Conservation (phyloP, 2,797 vertebrate species). For the Pteropus rufus region DNA sequence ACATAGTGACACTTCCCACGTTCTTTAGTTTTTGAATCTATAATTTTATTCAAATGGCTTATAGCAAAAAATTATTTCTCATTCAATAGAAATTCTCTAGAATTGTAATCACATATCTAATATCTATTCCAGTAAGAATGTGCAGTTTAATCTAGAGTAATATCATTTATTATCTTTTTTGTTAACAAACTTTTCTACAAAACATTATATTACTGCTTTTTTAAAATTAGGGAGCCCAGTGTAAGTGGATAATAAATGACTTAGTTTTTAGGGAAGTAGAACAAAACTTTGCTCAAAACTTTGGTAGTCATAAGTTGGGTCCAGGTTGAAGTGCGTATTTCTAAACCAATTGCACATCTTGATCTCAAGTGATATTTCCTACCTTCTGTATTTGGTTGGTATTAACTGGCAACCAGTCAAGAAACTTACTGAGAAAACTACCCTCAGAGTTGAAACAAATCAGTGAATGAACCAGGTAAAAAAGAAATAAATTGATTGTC, state of each 20-base stretch:
- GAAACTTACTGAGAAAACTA: background rate
- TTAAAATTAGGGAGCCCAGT: background rate
- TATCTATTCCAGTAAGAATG: background rate
- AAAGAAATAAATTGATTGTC: constrained; percentile 19
- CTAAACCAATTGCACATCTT: background rate
- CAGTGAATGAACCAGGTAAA: background rate
- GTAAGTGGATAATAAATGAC: background rate
- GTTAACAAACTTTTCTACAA: background rate
- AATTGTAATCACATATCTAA: background rate
- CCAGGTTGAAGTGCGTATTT: background rate
- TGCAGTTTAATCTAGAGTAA: background rate
- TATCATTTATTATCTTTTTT: background rate
- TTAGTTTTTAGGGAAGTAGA: background rate
- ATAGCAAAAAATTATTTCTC: background rate
- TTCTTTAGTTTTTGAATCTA: constrained; percentile 5
- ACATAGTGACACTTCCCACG: background rate
- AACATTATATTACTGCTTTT: background rate
- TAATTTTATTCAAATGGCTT: background rate
- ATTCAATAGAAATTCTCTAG: background rate
- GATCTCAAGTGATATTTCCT: background rate
- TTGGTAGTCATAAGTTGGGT: background rate
- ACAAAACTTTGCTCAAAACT: background rate
- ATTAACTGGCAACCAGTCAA: background rate
- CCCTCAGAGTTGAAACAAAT: background rate
- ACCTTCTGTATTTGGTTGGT: background rate